Evolutionary conservation across 2,888 invertebrate species (phyloP), one percentile per base, ranked within the genome.

Genomic region (Machimus rusticus): DNA sequence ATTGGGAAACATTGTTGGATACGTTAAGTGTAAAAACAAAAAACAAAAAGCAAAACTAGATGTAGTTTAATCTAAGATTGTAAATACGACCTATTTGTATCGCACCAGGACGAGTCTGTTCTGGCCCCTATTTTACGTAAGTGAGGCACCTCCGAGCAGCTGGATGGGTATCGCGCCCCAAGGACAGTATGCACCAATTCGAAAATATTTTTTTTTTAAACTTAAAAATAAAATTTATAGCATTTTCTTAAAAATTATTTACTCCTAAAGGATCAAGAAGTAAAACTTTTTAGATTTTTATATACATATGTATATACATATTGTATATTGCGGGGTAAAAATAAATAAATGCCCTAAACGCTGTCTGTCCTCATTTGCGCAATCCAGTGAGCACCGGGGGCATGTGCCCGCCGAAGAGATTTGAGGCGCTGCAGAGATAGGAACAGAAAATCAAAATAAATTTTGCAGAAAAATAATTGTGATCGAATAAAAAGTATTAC

Each of bases 401-500:
- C 66, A 66, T 66, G 28, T 66, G 31, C 51, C 78, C 39, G 31
- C 51, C 79, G 51, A 79, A 76, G 37, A 76, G 76, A 76, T 37
- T 37, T 37, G 55, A 82, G 28, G 37, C 37, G 76, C 76, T 37
- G 76, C 76, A 34, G 76, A 86, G 51, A 86, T 55, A 55, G 31
- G 57, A 86, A 86, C 66, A 37, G 77, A 28, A 78, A 86, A 78
- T 86, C 16, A 86, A 78, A 86, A 86, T 57, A 78, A 78, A 86
- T 34, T 39, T 55, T 85, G 74, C 74, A 77, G 77, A 86, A 86
- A 66, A 78, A 77, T 86, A 34, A 86, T 86, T 86, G 86, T 86
- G 86, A 86, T 86, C 78, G 57, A 78, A 77, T 57, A 86, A 86
- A 86, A 86, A 86, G 86, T 86, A 86, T 86, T 86, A 86, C 77